phyloP scores from a whole-genome alignment of 2,888 invertebrate genomes.

The Drosophila percnosoma region DNA sequence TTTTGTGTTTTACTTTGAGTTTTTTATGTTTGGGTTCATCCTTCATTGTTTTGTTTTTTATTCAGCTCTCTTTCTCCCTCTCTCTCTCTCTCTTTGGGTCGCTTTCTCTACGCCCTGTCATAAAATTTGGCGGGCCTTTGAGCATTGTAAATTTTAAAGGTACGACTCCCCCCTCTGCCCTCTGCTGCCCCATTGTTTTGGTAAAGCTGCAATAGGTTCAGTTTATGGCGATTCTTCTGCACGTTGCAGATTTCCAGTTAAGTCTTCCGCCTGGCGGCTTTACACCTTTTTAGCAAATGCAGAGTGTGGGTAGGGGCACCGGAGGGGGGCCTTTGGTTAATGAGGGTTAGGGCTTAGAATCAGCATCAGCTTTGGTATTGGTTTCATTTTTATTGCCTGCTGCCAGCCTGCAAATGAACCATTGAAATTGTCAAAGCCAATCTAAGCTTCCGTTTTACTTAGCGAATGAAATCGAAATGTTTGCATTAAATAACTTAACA shows the following conservation, averaged over 20 bases:
- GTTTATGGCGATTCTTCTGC: slow-evolving; percentile 42
- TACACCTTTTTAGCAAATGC: slow-evolving; percentile 43
- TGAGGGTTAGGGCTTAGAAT: slow-evolving; percentile 38
- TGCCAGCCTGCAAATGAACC: slow-evolving; percentile 20
- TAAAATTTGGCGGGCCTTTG: slow-evolving; percentile 66
- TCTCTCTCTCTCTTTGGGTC: slow-evolving; percentile 46
- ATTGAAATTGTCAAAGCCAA: slow-evolving; percentile 43
- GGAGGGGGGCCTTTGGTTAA: slow-evolving; percentile 37
- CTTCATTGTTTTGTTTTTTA: slow-evolving; percentile 67
- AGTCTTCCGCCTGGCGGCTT: slow-evolving; percentile 32
- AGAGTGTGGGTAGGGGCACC: background rate
- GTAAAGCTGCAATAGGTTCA: slow-evolving; percentile 39
- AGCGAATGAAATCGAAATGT: slow-evolving; percentile 30
- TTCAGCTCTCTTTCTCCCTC: slow-evolving; percentile 35
- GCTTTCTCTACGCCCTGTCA: slow-evolving; percentile 56
- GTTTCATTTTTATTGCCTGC: slow-evolving; percentile 45
- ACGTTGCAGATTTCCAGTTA: slow-evolving; percentile 53
- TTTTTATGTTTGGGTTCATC: slow-evolving; percentile 50
- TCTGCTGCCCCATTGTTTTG: slow-evolving; percentile 21
- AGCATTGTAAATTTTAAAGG: slow-evolving; percentile 66
- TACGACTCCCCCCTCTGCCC: background rate
- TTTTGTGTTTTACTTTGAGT: slow-evolving; percentile 32
- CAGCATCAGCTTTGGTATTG: slow-evolving; percentile 1
- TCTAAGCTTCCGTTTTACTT: slow-evolving; percentile 20
- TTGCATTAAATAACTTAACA: slow-evolving; percentile 28